A percentile compares a stretch with the other conserved stretches of the same genome.
phyloP scores from a whole-genome alignment of 2,797 vertebrate genomes.

The Myotis daubentonii region DNA sequence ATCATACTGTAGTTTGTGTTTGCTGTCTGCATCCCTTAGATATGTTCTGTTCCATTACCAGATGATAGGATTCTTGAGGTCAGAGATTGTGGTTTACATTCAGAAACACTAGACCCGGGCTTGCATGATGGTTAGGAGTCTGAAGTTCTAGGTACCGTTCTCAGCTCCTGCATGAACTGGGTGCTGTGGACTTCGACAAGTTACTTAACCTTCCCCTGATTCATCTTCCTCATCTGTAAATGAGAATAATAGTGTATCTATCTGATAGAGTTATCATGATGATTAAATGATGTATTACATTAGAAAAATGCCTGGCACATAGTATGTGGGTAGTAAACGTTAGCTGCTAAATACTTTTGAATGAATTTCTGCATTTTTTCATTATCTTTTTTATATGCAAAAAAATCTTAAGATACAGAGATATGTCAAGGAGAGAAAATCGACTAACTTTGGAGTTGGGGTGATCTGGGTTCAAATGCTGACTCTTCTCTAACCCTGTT shows the following conservation, averaged over 20 bases:
- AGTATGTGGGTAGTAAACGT: background rate
- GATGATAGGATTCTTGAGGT: background rate
- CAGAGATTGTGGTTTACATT: background rate
- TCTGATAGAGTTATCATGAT: background rate
- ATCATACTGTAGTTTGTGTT: background rate
- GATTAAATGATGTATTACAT: background rate
- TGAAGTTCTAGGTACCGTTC: background rate
- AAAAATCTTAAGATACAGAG: background rate
- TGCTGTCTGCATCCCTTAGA: background rate
- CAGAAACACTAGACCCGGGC: background rate
- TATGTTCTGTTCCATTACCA: background rate
- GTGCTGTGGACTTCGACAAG: background rate
- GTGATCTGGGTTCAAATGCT: background rate
- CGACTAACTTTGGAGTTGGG: background rate
- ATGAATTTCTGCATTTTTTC: constrained; percentile 20
- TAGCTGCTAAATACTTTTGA: background rate
- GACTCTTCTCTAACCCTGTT: background rate
- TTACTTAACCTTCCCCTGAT: background rate
- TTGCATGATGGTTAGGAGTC: background rate
- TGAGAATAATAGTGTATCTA: background rate
- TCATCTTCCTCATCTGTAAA: constrained; percentile 8
- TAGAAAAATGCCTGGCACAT: background rate
- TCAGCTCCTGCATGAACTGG: background rate
- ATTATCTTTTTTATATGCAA: background rate
- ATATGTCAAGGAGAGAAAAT: background rate